Conservation (phyloP, 2,888 invertebrate genomes). For the Drosophila ustulata region DNA sequence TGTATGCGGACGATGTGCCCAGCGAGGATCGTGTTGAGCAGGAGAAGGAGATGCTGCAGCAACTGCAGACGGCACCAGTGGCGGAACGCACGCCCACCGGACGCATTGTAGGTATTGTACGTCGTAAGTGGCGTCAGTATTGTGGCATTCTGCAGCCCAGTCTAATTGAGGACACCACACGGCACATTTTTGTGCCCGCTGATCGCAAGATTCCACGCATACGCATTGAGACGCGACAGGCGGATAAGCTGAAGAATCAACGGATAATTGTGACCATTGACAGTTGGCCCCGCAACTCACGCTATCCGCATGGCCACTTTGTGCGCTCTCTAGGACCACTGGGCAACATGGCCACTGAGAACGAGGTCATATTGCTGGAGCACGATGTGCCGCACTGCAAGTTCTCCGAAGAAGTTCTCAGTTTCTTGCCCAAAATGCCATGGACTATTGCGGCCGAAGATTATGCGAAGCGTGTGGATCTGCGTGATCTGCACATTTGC, state of each 20-base stretch:
- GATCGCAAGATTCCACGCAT: slow-evolving; percentile 97
- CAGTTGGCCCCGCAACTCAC: slow-evolving; percentile 96
- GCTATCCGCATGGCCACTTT: slow-evolving; percentile 98
- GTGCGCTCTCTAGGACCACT: slow-evolving; percentile 96
- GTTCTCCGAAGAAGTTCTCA: slow-evolving; percentile 97
- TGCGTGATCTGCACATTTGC: slow-evolving; percentile 94
- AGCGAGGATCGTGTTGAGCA: slow-evolving; percentile 67
- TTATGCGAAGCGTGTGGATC: slow-evolving; percentile 91
- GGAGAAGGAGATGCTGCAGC: slow-evolving; percentile 86
- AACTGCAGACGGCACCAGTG: slow-evolving; percentile 64
- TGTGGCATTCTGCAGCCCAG: slow-evolving; percentile 97
- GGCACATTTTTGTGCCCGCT: slow-evolving; percentile 97
- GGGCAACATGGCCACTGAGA: slow-evolving; percentile 98
- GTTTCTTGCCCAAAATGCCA: slow-evolving; percentile 94
- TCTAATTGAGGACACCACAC: slow-evolving; percentile 88
- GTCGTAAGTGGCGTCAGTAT: slow-evolving; percentile 98
- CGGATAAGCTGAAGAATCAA: slow-evolving; percentile 91
- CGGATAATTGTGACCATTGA: slow-evolving; percentile 98
- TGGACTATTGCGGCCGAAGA: slow-evolving; percentile 96
- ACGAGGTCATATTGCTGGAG: slow-evolving; percentile 97
- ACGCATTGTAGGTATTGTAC: slow-evolving; percentile 96
- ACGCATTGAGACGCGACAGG: slow-evolving; percentile 97
- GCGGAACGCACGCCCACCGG: slow-evolving; percentile 88
- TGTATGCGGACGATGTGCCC: slow-evolving; percentile 88
- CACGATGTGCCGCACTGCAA: slow-evolving; percentile 98